phyloP scores from a whole-genome alignment of 2,113 vertebrate species.

The Spea bombifrons region DNA sequence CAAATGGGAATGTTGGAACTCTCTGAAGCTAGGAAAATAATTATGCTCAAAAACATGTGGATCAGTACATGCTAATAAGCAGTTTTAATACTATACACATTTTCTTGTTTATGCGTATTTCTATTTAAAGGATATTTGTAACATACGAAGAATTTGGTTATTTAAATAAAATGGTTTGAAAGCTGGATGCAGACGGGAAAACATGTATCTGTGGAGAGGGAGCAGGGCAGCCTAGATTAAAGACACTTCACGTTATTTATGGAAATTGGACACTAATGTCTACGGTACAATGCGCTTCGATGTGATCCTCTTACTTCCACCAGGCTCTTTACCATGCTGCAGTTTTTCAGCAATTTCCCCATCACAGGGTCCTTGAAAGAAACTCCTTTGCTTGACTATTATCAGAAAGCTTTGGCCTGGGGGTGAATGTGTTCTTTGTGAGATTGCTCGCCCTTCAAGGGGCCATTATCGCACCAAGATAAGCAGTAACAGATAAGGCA shows the following conservation, averaged over 20 bases:
- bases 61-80: no score
- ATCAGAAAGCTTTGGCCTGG: conserved; percentile 38
- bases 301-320: conserved; percentile 23
- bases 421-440: conserved; percentile 41
- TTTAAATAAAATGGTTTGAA: neutral
- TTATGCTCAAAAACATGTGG: no score
- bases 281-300: neutral
- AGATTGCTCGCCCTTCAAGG: conserved; percentile 43
- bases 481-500: conserved; percentile 23
- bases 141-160: neutral
- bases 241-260: conserved; percentile 42
- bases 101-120: no score
- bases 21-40: no score
- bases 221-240: conserved; percentile 23
- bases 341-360: conserved; percentile 33
- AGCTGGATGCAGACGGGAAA: conserved; percentile 8
- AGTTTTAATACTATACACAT: no score
- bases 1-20: no score
- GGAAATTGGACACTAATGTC: conserved; percentile 38
- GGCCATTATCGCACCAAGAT: conserved; percentile 32
- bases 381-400: conserved; percentile 35
- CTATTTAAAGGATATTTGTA: no score
- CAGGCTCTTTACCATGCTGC: conserved; percentile 16
- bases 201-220: neutral
- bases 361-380: conserved; percentile 36